Percentiles rank a stretch among this genome's conserved stretches.
phyloP scores from a whole-genome alignment of 2,888 invertebrate genomes.

The Dynastes grantii region DNA sequence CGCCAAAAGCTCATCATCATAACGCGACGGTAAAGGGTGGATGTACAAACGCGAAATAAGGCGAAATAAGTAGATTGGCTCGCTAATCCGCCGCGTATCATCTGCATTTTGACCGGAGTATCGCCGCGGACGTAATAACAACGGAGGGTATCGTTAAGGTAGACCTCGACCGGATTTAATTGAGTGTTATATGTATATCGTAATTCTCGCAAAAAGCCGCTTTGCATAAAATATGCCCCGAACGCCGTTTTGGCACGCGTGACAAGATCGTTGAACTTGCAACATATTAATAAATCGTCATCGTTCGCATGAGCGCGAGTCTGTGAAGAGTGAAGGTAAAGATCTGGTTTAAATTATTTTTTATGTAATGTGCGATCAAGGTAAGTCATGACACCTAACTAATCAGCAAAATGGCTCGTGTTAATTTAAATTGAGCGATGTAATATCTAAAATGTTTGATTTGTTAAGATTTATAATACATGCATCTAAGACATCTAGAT shows the following conservation, averaged over 20 bases:
- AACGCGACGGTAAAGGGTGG: slow-evolving; percentile 14
- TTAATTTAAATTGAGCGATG: too few species aligned
- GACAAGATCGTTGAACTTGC: slow-evolving; percentile 35
- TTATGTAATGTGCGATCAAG: neutral
- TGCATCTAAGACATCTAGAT: too few species aligned
- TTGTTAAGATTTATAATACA: too few species aligned
- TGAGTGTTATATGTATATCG: slow-evolving; percentile 41
- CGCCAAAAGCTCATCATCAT: slow-evolving; percentile 25
- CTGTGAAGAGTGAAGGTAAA: neutral
- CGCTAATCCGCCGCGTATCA: slow-evolving; percentile 17
- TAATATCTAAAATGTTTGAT: too few species aligned
- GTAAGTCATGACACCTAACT: too few species aligned
- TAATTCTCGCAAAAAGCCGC: slow-evolving; percentile 38
- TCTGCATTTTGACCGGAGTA: neutral
- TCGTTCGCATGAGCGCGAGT: neutral
- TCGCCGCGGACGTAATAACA: slow-evolving; percentile 2
- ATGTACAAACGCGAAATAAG: neutral
- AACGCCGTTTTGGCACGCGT: slow-evolving; percentile 38
- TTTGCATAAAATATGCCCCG: slow-evolving; percentile 38
- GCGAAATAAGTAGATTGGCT: slow-evolving; percentile 12
- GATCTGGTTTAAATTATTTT: neutral
- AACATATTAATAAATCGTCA: slow-evolving; percentile 38
- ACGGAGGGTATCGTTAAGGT: slow-evolving; percentile 23
- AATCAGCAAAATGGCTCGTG: too few species aligned
- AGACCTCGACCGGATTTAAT: slow-evolving; percentile 26